Evolutionary conservation across 2,888 invertebrate species (phyloP), one percentile per base, ranked within the genome.

Genomic region (Ecdyonurus torrentis): DNA sequence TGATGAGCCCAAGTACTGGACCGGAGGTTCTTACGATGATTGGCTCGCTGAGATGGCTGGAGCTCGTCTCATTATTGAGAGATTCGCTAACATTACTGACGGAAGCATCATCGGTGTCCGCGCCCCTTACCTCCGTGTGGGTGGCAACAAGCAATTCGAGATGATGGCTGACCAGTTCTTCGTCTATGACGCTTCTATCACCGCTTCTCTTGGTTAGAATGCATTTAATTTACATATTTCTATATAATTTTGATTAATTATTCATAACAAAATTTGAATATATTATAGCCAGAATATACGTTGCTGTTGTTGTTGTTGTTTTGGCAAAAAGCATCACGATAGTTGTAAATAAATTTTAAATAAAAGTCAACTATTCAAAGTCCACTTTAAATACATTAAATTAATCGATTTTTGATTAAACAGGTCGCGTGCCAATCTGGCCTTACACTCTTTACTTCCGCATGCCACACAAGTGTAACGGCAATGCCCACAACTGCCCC

Each of bases 141-240:
- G 95, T 66, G 94, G 95, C 66, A 92, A 94, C 79, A 91, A 86
- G 70, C 93, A 94, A 78, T 96, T 95, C 74, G 90, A 92, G 76
- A 95, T 95, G 93, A 94, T 96, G 94, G 86, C 89, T 63, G 92
- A 94, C 75, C 91, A 94, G 74, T 91, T 89, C 77, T 94, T 94
- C 75, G 87, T 90, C 5, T 96, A 95, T 74, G 96, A 96, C 73
- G 91, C 94, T 23, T 93, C 94, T 15, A 93, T 96, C 72, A 92
- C 92, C 1, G 93, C 93, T 24, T 89, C 92, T 0, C 79, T 92
- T 63, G 83, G 37, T 37, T 37, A 37, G 37, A 10, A 37, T 37
- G 15, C 15, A 5, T 5, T 37, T 5, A 37, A 5, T 37, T 37
- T 15, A 37, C 5, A 37, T 5, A 10, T 5, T 37, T 37, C 37